Evolutionary conservation across 2,888 invertebrate species (phyloP).

Genomic region (Panopea generosa): DNA sequence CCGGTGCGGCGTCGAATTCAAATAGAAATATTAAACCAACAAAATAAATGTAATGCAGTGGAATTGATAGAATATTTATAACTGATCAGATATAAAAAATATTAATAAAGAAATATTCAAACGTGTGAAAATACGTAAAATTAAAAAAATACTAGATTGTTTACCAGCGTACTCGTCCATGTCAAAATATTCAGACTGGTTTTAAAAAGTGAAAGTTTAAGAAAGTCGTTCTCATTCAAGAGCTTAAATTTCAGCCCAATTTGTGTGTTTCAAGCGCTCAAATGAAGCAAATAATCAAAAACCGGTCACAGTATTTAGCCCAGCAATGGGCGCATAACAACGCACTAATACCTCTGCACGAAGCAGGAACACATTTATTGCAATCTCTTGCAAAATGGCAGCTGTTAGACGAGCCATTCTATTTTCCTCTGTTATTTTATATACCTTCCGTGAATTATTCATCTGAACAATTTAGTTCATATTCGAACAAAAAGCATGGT

Average conservation of each 20-base stretch:
- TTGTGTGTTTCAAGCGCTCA: too few relatives aligned
- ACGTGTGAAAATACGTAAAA: background rate
- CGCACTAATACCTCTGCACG: too few relatives aligned
- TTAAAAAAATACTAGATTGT: background rate
- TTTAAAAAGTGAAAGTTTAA: background rate
- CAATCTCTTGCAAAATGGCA: constrained; percentile 72
- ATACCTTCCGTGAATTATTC: constrained; percentile 79
- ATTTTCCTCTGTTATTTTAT: constrained; percentile 73
- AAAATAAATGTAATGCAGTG: too few relatives aligned
- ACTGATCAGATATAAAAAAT: too few relatives aligned
- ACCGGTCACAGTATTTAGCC: too few relatives aligned
- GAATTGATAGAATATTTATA: too few relatives aligned
- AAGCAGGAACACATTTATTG: too few relatives aligned
- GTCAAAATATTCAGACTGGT: constrained; percentile 32
- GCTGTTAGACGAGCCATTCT: constrained; percentile 74
- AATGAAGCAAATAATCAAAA: too few relatives aligned
- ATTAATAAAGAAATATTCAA: background rate
- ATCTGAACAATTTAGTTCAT: constrained; percentile 21
- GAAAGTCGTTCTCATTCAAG: background rate
- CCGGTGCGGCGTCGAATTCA: background rate
- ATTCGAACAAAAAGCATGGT: background rate
- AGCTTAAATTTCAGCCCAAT: too few relatives aligned
- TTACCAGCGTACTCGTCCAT: constrained; percentile 44
- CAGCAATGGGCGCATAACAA: too few relatives aligned
- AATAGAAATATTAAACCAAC: background rate